Conservation (phyloP, 2,888 invertebrate species). For the Cheilosia vernalis region DNA sequence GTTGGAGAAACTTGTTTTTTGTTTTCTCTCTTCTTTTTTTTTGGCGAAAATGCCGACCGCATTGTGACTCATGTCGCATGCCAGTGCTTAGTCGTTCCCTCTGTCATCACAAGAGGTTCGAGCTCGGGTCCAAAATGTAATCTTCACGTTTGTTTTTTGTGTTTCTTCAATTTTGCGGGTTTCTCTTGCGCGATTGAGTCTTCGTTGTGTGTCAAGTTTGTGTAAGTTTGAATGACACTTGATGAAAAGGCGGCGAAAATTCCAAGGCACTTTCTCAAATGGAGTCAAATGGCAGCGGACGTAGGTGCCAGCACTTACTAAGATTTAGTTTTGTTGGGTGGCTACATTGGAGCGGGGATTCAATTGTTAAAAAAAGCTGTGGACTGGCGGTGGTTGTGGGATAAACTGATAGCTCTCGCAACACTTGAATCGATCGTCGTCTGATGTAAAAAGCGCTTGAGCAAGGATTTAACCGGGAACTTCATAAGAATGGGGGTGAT, state of each 20-base stretch:
- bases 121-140: neutral
- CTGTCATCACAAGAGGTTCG: constrained; percentile 43
- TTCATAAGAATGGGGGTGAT: too few species aligned
- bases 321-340: too few species aligned
- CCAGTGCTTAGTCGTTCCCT: constrained; percentile 40
- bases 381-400: too few species aligned
- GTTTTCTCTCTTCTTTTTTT: neutral
- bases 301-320: too few species aligned
- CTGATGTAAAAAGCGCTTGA: too few species aligned
- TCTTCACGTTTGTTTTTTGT: constrained; percentile 15
- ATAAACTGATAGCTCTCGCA: too few species aligned
- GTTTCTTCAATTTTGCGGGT: constrained; percentile 2
- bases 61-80: constrained; percentile 68
- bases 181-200: constrained; percentile 20
- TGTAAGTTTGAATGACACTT: constrained; percentile 1
- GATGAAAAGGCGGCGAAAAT: neutral
- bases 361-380: too few species aligned
- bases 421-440: too few species aligned
- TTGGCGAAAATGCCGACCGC: constrained; percentile 46
- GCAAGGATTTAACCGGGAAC: too few species aligned
- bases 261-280: neutral
- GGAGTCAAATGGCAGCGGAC: neutral
- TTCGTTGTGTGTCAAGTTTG: constrained; percentile 52
- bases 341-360: too few species aligned
- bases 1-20: constrained; percentile 58